Evolutionary conservation across 2,113 vertebrate genomes (phyloP), one percentile per base, ranked within the genome.

Genomic region (Glaucidium brasilianum): DNA sequence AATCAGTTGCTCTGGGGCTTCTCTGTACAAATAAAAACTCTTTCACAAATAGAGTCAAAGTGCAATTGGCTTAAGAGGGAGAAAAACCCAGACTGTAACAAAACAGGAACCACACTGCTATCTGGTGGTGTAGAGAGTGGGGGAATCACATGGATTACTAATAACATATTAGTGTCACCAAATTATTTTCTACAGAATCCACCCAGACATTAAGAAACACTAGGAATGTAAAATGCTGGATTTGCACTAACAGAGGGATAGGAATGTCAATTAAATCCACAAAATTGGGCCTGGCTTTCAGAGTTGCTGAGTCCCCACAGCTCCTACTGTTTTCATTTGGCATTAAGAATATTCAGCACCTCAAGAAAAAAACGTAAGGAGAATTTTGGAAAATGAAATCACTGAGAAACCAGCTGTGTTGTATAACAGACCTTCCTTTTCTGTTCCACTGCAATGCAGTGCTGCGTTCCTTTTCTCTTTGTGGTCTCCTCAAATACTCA

Each of bases 41-140:
- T 27, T 53, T 22, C 21, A 19, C 5, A 3, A 53, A 12, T 25
- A 67, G 5, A 30, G 45, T 71, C 49, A 80, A 95, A 63, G 52
- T 29, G 17, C 32, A 55, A 19, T 10, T 85, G 32, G 41, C 23
- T 53, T 41, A 45, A 39, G 18, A 32, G 27, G 50, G 15, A 34
- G 86, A 85, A n/a, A 30, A 74, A 1, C 1, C 4, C n/a, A 64
- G 43, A 9, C 22, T 5, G 32, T 34, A 84, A 66, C 0, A 21
- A 85, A 86, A 32, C 9, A 47, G 19, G 26, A 37, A 26, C 21
- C 10, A 21, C 35, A 15, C 7, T 69, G 47, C 19, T 83, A 25
- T 6, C 29, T 60, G 53, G n/a, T 37, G 9, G 23, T 0, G 0
- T 30, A 63, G 0, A 0, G 37, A 59, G 63, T 8, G 8, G 30